Percentiles rank a stretch among this genome's conserved stretches.
phyloP scores from a whole-genome alignment of 1,140 invertebrate genomes.

The Drosophila teissieri region DNA sequence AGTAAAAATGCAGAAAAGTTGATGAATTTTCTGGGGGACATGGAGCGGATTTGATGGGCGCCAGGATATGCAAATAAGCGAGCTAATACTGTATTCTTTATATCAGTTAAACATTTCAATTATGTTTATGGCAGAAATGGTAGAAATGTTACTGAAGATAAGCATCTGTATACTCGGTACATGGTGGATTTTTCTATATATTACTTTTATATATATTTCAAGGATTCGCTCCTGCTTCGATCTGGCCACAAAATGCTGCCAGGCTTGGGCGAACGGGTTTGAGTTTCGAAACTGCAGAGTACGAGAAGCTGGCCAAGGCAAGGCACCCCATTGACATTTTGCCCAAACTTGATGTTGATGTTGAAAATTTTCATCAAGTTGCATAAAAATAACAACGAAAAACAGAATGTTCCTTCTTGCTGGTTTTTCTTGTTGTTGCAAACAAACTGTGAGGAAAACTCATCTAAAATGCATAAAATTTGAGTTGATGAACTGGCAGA shows the following conservation, averaged over 20 bases:
- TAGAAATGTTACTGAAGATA: no score
- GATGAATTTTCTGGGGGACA: conserved; percentile 69
- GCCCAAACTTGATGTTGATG: conserved; percentile 83
- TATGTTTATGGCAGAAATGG: no score
- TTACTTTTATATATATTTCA: no score
- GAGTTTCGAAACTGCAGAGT: conserved; percentile 7
- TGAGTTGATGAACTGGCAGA: conserved; percentile 76
- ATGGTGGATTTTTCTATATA: no score
- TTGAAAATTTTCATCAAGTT: conserved; percentile 83
- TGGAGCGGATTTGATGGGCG: conserved; percentile 33
- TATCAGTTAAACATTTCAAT: neutral
- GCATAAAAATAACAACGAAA: conserved; percentile 79
- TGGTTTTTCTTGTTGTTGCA: conserved; percentile 34
- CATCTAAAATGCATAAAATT: conserved; percentile 84
- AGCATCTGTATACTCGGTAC: no score
- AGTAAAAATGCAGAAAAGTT: conserved; percentile 84
- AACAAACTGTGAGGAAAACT: conserved; percentile 82
- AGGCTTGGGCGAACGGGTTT: conserved; percentile 45
- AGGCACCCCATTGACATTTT: conserved; percentile 77
- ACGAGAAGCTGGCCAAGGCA: conserved; percentile 21
- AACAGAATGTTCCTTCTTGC: conserved; percentile 46
- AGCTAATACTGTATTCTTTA: no score
- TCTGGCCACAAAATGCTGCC: conserved; percentile 58
- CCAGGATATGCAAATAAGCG: neutral
- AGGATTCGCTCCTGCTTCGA: conserved; percentile 38